phyloP scores from a whole-genome alignment of 2,797 vertebrate genomes.

The Acropternis orthonyx region DNA sequence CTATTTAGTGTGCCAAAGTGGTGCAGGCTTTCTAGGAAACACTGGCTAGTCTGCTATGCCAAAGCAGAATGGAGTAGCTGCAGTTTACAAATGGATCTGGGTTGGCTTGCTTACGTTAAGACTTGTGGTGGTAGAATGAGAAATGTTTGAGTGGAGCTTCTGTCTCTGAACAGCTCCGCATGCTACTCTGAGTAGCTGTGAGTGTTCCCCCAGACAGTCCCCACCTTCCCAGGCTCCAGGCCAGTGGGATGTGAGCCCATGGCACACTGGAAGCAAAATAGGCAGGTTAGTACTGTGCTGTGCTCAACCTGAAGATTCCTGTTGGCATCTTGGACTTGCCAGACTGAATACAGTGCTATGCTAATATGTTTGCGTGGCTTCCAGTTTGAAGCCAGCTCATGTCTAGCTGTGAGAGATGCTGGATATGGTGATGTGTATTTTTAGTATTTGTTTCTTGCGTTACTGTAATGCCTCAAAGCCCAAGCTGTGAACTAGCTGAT shows the following conservation, averaged over 20 bases:
- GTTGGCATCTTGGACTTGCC: background rate
- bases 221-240: background rate
- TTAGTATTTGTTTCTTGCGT: background rate
- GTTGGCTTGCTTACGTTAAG: background rate
- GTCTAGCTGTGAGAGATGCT: background rate
- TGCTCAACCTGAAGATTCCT: background rate
- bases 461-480: background rate
- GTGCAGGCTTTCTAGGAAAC: background rate
- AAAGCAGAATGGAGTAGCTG: background rate
- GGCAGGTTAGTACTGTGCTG: background rate
- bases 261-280: background rate
- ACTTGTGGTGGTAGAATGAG: background rate
- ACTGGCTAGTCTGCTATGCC: background rate
- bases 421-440: background rate
- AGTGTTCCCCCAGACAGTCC: background rate
- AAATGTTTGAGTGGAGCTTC: background rate
- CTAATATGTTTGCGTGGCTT: background rate
- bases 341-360: background rate
- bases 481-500: background rate
- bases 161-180: background rate
- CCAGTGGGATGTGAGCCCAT: background rate
- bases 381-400: background rate
- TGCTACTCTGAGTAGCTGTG: background rate
- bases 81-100: background rate
- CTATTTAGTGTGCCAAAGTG: background rate